Conservation (phyloP, 2,888 invertebrate species). For the Anodontia alba region DNA sequence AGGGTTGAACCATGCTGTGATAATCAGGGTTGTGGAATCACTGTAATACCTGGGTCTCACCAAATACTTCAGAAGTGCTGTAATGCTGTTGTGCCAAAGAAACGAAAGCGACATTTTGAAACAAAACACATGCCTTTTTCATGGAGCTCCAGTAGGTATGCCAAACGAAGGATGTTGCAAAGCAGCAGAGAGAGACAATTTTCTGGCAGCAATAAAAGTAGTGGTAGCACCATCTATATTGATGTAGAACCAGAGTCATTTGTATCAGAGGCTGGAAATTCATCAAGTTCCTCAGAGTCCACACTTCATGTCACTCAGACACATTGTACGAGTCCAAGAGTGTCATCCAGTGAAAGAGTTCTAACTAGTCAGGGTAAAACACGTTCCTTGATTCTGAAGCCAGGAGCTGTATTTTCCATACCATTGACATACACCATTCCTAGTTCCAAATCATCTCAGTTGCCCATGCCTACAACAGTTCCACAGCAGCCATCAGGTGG, state of each 20-base stretch:
- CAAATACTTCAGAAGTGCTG: conserved; percentile 79
- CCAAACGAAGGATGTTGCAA: conserved; percentile 42
- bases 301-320: background rate
- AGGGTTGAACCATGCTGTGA: conserved; percentile 65
- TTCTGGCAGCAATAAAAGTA: conserved; percentile 37
- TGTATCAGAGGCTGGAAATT: background rate
- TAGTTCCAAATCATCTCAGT: conserved; percentile 3
- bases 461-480: conserved; percentile 15
- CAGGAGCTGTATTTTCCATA: conserved; percentile 73
- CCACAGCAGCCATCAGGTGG: background rate
- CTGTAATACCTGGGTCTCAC: conserved; percentile 75
- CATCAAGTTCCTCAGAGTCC: background rate
- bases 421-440: conserved; percentile 68
- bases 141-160: conserved; percentile 60
- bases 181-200: conserved; percentile 28
- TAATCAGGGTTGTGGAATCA: conserved; percentile 74
- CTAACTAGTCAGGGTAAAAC: conserved; percentile 33
- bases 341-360: background rate
- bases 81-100: conserved; percentile 81
- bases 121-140: conserved; percentile 65
- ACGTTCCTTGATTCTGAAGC: conserved; percentile 67
- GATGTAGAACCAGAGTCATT: conserved; percentile 66
- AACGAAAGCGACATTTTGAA: conserved; percentile 81
- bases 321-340: background rate
- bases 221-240: conserved; percentile 69